Base-by-base conservation (phyloP, 2,113 vertebrate species). In the Coryphaenoides rupestris region DNA sequence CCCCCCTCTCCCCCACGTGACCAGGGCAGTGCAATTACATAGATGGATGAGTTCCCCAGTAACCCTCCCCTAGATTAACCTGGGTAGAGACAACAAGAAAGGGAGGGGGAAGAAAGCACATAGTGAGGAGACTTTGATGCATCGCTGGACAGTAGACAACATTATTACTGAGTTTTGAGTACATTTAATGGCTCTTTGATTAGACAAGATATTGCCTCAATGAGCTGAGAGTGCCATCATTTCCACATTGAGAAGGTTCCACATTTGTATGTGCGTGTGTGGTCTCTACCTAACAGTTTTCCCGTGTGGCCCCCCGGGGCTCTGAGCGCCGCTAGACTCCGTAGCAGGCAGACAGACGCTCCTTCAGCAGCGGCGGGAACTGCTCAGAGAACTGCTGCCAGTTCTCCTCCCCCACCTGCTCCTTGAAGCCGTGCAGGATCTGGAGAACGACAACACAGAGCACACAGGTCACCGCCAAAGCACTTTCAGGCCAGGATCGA, bases 351-450 rank as follows among this genome's bases (percentile, higher is more conserved):
- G 94, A 93, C 75, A 96, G 89, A 49, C 95, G 90, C 78, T 96
- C 95, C 79, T 96, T 96, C 82, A 96, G 86, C 85, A 94, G 84
- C 1, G 92, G 94, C 2, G 95, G 95, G 75, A 96, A 96, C 89
- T 96, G 95, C 84, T 96, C 95, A 0, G 94, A 96, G 74, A 96
- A 96, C 85, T 96, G 94, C 80, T 95, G 93, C 95, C 95, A 96
- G 84, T 95, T 96, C 60, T 96, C 94, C 60, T 95, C 94, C 5
- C 95, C 95, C 0, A 96, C 95, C 81, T 96, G 95, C 75, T 95
- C 94, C 89, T 96, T 96, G 88, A 96, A 96, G 70, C 95, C 94
- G 6, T 96, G 94, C 73, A 96, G 90, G 82, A 96, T 96, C 95
- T 96, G 80, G 0, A 40, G 47, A 21, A 3, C 58, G 0, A 28